A percentile compares a stretch with the other conserved stretches of the same genome.
phyloP scores from a whole-genome alignment of 2,888 invertebrate species.

The Chouioia cunea region DNA sequence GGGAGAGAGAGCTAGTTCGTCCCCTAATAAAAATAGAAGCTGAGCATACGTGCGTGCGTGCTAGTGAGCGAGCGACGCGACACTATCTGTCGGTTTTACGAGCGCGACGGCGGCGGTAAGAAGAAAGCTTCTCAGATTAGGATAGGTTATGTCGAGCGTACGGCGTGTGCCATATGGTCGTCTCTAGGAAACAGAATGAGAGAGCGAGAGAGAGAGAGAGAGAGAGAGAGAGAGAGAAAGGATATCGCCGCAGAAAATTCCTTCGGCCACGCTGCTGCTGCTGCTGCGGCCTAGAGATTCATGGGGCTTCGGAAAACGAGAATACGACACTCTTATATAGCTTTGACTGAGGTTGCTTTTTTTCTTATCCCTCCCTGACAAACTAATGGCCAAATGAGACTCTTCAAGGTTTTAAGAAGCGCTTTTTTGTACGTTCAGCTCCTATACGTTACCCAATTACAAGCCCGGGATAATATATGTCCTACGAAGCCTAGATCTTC shows the following conservation, averaged over 20 bases:
- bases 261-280: background rate
- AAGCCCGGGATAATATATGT: conserved; percentile 10
- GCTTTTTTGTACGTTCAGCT: conserved; percentile 27
- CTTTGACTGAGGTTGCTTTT: conserved; percentile 1
- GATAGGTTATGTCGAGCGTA: conserved; percentile 43
- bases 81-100: conserved; percentile 34
- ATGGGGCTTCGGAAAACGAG: conserved; percentile 39
- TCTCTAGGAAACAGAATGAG: conserved; percentile 28
- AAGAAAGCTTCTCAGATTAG: conserved; percentile 36
- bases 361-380: conserved; percentile 8
- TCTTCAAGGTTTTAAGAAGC: conserved; percentile 21
- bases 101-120: conserved; percentile 2
- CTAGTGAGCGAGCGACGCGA: background rate
- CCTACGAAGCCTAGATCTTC: conserved; percentile 1
- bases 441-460: conserved; percentile 37
- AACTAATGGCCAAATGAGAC: background rate
- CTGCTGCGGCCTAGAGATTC: conserved; percentile 33
- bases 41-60: background rate
- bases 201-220: too few species aligned
- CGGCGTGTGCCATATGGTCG: conserved; percentile 44
- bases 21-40: conserved; percentile 37
- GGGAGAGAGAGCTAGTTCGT: too few species aligned
- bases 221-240: conserved; percentile 36
- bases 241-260: conserved; percentile 40
- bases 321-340: conserved; percentile 9